A percentile compares a stretch with the other conserved stretches of the same genome.
These are phyloP conservation scores for Percopsis transmontana DNA, from an alignment of 2,113 vertebrate species.

Conservation along the genomic window DNA sequence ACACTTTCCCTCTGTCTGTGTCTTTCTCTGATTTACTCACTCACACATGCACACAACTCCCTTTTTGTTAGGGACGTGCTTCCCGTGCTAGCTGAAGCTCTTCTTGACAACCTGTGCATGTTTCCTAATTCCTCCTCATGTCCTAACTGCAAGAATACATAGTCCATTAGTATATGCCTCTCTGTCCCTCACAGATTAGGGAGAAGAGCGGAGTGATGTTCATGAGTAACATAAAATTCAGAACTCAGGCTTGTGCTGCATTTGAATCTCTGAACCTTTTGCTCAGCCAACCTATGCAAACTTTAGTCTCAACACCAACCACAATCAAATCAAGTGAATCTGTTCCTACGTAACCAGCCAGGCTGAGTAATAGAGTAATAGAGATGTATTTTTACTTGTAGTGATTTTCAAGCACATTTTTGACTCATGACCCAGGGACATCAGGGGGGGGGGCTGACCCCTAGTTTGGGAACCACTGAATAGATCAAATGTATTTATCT, in stretches of 20 bases:
- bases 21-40: not conserved
- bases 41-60: constrained; percentile 15
- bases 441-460: no score
- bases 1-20: not conserved
- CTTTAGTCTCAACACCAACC: not conserved
- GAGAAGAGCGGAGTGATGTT: constrained; percentile 10
- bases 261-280: no score
- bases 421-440: no score
- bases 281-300: constrained; percentile 3
- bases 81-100: not conserved
- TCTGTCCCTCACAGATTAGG: not conserved
- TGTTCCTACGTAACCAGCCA: not conserved
- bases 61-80: not conserved
- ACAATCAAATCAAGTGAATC: not conserved
- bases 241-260: no score
- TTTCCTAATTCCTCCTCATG: constrained; percentile 4
- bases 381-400: no score
- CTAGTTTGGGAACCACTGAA: no score
- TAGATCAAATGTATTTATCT: no score
- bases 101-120: constrained; percentile 4
- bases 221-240: no score
- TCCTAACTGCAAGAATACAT: constrained; percentile 19
- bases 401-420: no score
- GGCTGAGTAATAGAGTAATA: not conserved
- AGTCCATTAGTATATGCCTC: constrained; percentile 24